Evolutionary conservation across 2,888 invertebrate genomes (phyloP), one percentile per base, ranked within the genome.

Genomic region (Cartodere bifasciata): DNA sequence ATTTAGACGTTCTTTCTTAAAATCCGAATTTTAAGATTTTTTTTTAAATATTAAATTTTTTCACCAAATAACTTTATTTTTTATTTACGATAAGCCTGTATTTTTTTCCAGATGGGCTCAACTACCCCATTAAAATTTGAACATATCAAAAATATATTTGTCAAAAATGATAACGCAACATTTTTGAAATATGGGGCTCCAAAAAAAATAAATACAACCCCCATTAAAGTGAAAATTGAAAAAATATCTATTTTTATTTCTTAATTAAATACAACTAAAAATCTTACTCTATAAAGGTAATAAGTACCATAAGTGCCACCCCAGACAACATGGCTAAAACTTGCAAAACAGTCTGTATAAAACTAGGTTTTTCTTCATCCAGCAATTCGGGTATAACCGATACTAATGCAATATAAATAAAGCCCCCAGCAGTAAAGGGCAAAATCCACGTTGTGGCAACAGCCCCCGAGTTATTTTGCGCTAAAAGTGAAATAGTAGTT

Each of bases 391-490:
- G 98, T 53, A 99, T 86, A 13, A 99, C 92, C 39, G 95, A 95
- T 0, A 99, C 98, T 11, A 97, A 90, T 12, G 98, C 98, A 48
- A 99, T 97, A 59, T 99, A 99, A 57, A 99, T 98, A 56, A 99
- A 99, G n/a, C 98, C 94, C 40, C 91, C 95, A 23, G 95, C 95
- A 13, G 95, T 97, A 49, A 99, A 97, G 9, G 98, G 97, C 33
- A 99, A 64, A 31, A 98, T 85, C 75, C 94, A 88, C 4, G 78
- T 72, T 6, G 83, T 77, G 2, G 86, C 80, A 37, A 80, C 60
- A 29, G 66, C 64, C 34, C 76, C 76, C 53, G 68, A 66, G 20
- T 67, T 65, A 29, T 87, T 88, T 52, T 87, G 83, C 4, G 86
- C 72, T 36, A 83, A 62, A 16, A 97, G 68, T 13, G 94, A 91